Percentiles rank a stretch among this genome's conserved stretches.
These are phyloP conservation scores for Pediacus dermestoides DNA, from an alignment of 2,888 invertebrate genomes.

Conservation along the genomic window DNA sequence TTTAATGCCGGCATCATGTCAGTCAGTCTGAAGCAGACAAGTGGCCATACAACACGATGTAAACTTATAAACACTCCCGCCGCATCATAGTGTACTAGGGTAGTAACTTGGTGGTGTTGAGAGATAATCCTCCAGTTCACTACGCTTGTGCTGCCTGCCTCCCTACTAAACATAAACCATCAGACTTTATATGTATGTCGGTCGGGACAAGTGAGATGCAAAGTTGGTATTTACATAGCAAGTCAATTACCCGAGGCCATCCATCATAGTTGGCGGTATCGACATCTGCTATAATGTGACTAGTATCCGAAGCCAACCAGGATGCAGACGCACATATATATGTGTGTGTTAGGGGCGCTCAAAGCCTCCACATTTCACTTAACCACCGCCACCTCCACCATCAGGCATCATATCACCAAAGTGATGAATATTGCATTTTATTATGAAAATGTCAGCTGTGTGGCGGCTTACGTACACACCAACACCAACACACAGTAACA, in stretches of 20 bases:
- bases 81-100: too few relatives aligned
- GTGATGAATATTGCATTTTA: constrained; percentile 16
- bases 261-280: constrained; percentile 24
- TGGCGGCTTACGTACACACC: too few relatives aligned
- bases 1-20: too few relatives aligned
- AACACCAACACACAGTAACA: constrained; percentile 1
- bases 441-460: constrained; percentile 14
- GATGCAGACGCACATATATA: background rate
- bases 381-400: background rate
- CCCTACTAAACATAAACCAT: constrained; percentile 1
- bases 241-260: constrained; percentile 29
- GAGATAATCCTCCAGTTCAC: too few relatives aligned
- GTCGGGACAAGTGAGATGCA: constrained; percentile 7
- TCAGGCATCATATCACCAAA: constrained; percentile 10
- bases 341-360: too few relatives aligned
- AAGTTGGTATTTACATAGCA: constrained; percentile 28
- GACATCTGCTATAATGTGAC: constrained; percentile 19
- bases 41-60: too few relatives aligned
- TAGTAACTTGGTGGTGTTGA: too few relatives aligned
- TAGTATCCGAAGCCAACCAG: constrained; percentile 6
- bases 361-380: too few relatives aligned
- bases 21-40: too few relatives aligned
- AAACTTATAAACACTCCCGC: too few relatives aligned
- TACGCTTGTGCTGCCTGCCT: too few relatives aligned
- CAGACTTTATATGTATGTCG: background rate